These are phyloP conservation scores for Hesperia comma DNA, from an alignment of 2,888 invertebrate species.

Conservation along the genomic window DNA sequence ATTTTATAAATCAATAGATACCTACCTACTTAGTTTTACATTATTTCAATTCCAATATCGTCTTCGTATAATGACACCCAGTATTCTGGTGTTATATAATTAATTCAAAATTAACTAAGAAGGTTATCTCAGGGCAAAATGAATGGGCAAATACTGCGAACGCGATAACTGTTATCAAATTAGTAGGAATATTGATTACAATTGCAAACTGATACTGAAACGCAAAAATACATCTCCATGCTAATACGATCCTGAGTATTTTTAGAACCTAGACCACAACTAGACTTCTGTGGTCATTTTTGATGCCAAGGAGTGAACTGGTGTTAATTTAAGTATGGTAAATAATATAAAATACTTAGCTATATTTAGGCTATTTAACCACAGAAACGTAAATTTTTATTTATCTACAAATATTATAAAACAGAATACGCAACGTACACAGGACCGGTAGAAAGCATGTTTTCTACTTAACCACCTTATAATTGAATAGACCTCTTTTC, in stretches of 20 bases:
- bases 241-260: neutral
- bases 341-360: too few species aligned
- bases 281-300: neutral
- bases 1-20: too few species aligned
- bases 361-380: too few species aligned
- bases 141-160: constrained; percentile 2
- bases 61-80: too few species aligned
- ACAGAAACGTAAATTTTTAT: too few species aligned
- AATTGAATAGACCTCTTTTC: too few species aligned
- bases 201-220: neutral
- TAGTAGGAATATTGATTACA: neutral
- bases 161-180: neutral
- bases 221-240: neutral
- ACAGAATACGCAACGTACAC: too few species aligned
- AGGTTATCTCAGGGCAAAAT: neutral
- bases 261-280: constrained; percentile 7
- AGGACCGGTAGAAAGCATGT: too few species aligned
- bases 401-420: too few species aligned
- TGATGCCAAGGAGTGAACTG: neutral
- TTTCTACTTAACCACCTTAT: too few species aligned
- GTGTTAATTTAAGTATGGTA: neutral
- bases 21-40: too few species aligned
- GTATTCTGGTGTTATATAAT: neutral
- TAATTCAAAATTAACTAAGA: neutral
- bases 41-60: too few species aligned